These are phyloP conservation scores for Porites rus DNA, from an alignment of 92 coral and sea anemone species.

Conservation along the genomic window DNA sequence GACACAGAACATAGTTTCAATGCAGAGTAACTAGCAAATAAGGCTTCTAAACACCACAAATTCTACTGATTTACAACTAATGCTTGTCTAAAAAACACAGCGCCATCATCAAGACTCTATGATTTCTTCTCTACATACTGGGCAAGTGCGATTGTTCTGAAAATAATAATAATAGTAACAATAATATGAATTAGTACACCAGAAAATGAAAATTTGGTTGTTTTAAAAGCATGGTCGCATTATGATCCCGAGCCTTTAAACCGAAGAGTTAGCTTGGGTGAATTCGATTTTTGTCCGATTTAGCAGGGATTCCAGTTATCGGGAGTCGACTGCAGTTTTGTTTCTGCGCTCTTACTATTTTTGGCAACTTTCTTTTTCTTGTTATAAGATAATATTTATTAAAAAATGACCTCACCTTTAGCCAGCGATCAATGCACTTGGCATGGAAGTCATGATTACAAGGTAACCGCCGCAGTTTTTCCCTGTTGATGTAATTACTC, in stretches of 20 bases:
- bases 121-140: conserved; percentile 84
- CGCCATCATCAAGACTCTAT: conserved; percentile 21
- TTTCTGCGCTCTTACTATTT: too few relatives aligned
- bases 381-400: too few relatives aligned
- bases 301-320: too few relatives aligned
- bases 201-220: too few relatives aligned
- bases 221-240: too few relatives aligned
- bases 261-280: too few relatives aligned
- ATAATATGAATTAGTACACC: not conserved
- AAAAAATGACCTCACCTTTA: conserved; percentile 70
- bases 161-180: not conserved
- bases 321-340: too few relatives aligned
- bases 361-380: too few relatives aligned
- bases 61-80: not conserved
- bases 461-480: conserved; percentile 91
- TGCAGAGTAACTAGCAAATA: not conserved
- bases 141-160: conserved; percentile 87
- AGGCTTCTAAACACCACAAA: not conserved
- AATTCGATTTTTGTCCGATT: too few relatives aligned
- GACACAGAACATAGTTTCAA: too few relatives aligned
- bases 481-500: conserved; percentile 94
- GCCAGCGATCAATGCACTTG: conserved; percentile 98
- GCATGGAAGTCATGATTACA: conserved; percentile 97
- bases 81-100: conserved; percentile 5
- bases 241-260: too few relatives aligned